Percentiles rank a stretch among this genome's conserved stretches.
phyloP scores from a whole-genome alignment of 1,140 invertebrate genomes.

The Monochamus saltuarius region DNA sequence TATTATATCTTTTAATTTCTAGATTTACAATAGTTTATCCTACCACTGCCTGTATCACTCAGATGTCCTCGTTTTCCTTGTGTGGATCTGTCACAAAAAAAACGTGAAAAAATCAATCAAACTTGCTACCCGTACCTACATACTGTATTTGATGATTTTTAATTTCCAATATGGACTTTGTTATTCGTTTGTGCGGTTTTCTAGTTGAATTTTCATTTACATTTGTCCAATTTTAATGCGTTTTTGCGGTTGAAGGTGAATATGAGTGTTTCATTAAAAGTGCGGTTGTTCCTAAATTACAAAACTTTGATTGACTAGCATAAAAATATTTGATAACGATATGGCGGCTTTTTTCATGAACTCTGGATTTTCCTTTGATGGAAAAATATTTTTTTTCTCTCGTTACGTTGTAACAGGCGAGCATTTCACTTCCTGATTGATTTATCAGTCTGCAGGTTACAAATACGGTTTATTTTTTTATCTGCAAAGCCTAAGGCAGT shows the following conservation, averaged over 20 bases:
- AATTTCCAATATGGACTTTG: slow-evolving; percentile 26
- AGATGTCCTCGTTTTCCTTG: no score
- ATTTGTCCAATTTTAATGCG: slow-evolving; percentile 46
- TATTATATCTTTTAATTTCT: no score
- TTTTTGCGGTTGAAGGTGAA: slow-evolving; percentile 44
- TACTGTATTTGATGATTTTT: slow-evolving; percentile 9
- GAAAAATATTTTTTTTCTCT: not conserved
- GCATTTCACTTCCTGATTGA: no score
- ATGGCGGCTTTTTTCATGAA: no score
- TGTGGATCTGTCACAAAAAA: no score
- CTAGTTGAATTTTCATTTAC: slow-evolving; percentile 44
- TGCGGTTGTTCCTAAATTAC: slow-evolving; percentile 43
- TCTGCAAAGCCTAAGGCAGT: no score
- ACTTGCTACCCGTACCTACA: no score
- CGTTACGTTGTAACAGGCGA: not conserved
- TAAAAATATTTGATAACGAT: slow-evolving; percentile 6
- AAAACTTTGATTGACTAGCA: slow-evolving; percentile 17
- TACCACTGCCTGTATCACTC: no score
- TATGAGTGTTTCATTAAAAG: slow-evolving; percentile 47
- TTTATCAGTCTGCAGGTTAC: no score
- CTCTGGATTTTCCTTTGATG: not conserved
- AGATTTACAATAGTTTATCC: no score
- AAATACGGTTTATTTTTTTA: no score
- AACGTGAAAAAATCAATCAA: no score
- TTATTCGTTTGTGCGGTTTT: slow-evolving; percentile 36